Evolutionary conservation across 1,140 invertebrate genomes (phyloP), one percentile per base, ranked within the genome.

Genomic region (Bicyclus anynana): DNA sequence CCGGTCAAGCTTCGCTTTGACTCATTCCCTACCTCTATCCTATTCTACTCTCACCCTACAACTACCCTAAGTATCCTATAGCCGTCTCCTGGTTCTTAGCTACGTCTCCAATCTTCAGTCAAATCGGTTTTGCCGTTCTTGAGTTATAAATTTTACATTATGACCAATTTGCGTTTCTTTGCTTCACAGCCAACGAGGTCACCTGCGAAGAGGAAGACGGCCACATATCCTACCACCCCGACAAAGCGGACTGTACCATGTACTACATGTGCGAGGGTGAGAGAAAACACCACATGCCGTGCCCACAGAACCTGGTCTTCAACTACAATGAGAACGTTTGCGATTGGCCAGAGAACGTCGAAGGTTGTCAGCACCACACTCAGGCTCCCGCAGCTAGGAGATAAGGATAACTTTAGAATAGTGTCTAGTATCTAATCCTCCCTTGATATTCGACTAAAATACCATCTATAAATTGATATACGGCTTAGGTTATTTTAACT

Each of bases 251-350:
- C 77, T 98, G 97, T 84, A 96, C 95, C 18, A 95, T 94, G 90
- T 98, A 98, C 81, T 98, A 96, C 87, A 97, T 98, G 96, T 98
- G 97, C 77, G 96, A 98, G 89, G 97, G 97, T 7, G 96, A 96
- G 79, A 90, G 96, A n/a, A 96, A 97, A 74, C 96, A 98, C 82
- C 97, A 98, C 89, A 98, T 98, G 96, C 96, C 96, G n/a, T 98
- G 96, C 81, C 97, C 97, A 0, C 92, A 93, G n/a, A 96, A 98
- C 82, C 90, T 98, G 20, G 97, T 98, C 0, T 98, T 98, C 89
- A 98, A 98, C 88, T 93, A 93, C 1, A 95, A 97, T 73, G 95
- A 97, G 74, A 97, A 97, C 73, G 96, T 98, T 0, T 98, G 97
- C 82, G 97, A 98, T 89, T 98, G 97, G 97, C 96, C 96, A 0